Conservation (phyloP, 2,113 vertebrate genomes). For the pig (Sus scrofa) region DNA sequence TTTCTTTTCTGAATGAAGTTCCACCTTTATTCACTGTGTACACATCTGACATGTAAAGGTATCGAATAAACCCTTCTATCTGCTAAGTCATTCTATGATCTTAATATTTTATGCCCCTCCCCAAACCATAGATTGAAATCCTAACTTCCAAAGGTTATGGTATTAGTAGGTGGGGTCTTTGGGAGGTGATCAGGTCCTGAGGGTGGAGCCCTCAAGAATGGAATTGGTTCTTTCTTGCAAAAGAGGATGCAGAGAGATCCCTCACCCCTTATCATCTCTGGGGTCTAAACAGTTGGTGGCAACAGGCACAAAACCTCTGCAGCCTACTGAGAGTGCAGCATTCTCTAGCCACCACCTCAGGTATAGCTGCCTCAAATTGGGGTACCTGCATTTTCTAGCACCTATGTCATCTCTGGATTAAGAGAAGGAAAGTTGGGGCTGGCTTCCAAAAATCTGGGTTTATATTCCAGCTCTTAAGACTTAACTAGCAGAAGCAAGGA, state of each 20-base stretch:
- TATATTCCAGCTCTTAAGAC: background rate
- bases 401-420: background rate
- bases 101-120: background rate
- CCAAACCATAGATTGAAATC: background rate
- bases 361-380: background rate
- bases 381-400: constrained; percentile 1
- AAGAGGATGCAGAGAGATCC: background rate
- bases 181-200: background rate
- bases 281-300: background rate
- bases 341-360: background rate
- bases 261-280: background rate
- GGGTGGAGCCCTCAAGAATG: background rate
- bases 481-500: background rate
- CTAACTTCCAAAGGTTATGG: background rate
- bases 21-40: background rate
- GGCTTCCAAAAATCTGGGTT: background rate
- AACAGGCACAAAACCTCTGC: background rate
- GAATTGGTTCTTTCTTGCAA: background rate
- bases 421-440: background rate
- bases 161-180: background rate
- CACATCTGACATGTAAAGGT: background rate
- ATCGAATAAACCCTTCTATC: background rate
- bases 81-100: background rate
- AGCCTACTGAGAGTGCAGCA: background rate
- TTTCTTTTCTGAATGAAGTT: background rate